Evolutionary conservation across 2,113 vertebrate genomes (phyloP).

Genomic region (Thunnus maccoyii): DNA sequence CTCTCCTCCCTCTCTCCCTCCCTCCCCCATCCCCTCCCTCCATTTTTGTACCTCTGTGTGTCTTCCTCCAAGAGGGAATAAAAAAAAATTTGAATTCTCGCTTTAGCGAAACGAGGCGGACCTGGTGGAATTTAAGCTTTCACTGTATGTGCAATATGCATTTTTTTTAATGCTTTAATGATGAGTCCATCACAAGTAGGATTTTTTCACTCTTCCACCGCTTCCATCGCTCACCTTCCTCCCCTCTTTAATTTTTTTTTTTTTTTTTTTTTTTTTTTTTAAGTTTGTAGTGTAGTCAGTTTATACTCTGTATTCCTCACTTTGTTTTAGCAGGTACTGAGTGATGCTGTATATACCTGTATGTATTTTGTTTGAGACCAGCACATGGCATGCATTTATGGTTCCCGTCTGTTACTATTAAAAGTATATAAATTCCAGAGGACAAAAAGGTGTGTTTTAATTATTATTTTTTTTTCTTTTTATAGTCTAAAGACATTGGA

Average conservation of each 20-base stretch:
- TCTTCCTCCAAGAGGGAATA: conserved; percentile 77
- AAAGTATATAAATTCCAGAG: conserved; percentile 92
- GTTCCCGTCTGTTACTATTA: conserved; percentile 94
- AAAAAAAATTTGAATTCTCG: conserved; percentile 74
- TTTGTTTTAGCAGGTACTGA: conserved; percentile 99
- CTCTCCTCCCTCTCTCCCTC: neutral
- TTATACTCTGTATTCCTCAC: conserved; percentile 92
- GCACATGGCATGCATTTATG: conserved; percentile 95
- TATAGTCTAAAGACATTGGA: conserved; percentile 87
- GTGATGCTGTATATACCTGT: conserved; percentile 94
- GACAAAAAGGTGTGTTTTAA: conserved; percentile 90
- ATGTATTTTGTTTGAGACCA: conserved; percentile 91
- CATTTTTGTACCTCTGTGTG: conserved; percentile 49
- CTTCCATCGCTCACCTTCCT: conserved; percentile 84
- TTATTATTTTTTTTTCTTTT: conserved; percentile 84
- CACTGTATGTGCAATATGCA: conserved; percentile 99
- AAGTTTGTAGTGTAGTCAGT: conserved; percentile 91
- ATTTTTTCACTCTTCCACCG: conserved; percentile 85
- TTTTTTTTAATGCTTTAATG: conserved; percentile 90
- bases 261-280: conserved; percentile 61
- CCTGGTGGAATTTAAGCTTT: conserved; percentile 94
- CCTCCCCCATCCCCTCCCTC: neutral
- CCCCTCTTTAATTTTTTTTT: conserved; percentile 6
- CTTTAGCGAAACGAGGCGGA: conserved; percentile 87
- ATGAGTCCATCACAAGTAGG: conserved; percentile 88